These are phyloP conservation scores for Galemys pyrenaicus DNA, from an alignment of 2,113 vertebrate species.

Conservation along the genomic window DNA sequence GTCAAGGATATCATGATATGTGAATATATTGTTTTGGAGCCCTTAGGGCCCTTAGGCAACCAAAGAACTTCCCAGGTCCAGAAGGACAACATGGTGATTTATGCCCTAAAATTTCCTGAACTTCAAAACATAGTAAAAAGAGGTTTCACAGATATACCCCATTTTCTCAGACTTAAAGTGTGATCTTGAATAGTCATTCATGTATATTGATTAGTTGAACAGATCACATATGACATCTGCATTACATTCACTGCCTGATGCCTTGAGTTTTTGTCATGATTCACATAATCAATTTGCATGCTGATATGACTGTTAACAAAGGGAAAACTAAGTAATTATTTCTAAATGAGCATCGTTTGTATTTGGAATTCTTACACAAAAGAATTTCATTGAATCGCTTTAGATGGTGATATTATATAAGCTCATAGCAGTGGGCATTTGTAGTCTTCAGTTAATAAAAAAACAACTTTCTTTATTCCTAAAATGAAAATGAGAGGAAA, in stretches of 20 bases:
- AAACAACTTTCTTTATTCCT: neutral
- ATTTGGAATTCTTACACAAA: neutral
- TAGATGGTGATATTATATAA: neutral
- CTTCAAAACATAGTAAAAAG: neutral
- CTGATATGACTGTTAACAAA: neutral
- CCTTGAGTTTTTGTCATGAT: neutral
- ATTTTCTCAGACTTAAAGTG: neutral
- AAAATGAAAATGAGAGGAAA: neutral
- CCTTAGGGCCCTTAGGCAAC: neutral
- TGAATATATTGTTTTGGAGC: neutral
- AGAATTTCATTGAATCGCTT: neutral
- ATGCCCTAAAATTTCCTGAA: neutral
- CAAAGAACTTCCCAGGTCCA: neutral
- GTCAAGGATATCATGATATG: neutral
- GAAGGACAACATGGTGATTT: neutral
- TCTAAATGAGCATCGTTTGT: neutral
- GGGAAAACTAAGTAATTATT: neutral
- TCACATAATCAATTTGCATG: neutral
- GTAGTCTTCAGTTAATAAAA: neutral
- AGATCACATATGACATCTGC: neutral
- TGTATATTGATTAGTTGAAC: neutral
- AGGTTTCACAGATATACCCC: neutral
- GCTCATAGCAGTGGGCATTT: neutral
- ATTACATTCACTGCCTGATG: neutral
- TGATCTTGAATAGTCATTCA: neutral